These are phyloP conservation scores for Aleiodes sp. DNA, from an alignment of 1,140 invertebrate species.

Conservation along the genomic window DNA sequence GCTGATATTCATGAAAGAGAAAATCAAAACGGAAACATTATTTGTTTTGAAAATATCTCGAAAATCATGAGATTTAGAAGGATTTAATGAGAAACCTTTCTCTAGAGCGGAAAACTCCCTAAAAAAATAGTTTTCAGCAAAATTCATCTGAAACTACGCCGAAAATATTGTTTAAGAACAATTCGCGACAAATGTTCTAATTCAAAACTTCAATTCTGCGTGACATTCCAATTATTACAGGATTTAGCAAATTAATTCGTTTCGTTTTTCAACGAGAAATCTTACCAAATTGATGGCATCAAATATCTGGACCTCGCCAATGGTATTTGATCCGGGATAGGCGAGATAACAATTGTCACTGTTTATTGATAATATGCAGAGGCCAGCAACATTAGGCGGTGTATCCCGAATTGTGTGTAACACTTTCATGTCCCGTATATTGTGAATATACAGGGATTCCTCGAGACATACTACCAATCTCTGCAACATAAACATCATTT, in stretches of 20 bases:
- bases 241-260: no score
- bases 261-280: not conserved
- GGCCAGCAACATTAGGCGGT: slow-evolving; percentile 90
- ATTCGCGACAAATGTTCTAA: no score
- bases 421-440: slow-evolving; percentile 98
- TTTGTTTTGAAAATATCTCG: not conserved
- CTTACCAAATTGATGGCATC: slow-evolving; percentile 93
- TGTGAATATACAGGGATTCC: slow-evolving; percentile 98
- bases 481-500: slow-evolving; percentile 67
- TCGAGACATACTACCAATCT: slow-evolving; percentile 96
- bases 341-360: slow-evolving; percentile 94
- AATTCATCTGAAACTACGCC: no score
- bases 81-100: no score
- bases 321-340: slow-evolving; percentile 93
- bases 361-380: slow-evolving; percentile 90
- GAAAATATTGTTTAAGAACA: no score
- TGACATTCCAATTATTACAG: no score
- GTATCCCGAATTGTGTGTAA: slow-evolving; percentile 98
- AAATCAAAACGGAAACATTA: slow-evolving; percentile 32
- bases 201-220: no score
- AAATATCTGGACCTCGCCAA: slow-evolving; percentile 98
- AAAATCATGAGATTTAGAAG: no score
- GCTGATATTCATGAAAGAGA: slow-evolving; percentile 68
- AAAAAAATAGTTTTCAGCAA: no score
- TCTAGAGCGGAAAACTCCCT: no score